Evolutionary conservation across 2,888 invertebrate genomes (phyloP).

Genomic region (Galerucella calmariensis): DNA sequence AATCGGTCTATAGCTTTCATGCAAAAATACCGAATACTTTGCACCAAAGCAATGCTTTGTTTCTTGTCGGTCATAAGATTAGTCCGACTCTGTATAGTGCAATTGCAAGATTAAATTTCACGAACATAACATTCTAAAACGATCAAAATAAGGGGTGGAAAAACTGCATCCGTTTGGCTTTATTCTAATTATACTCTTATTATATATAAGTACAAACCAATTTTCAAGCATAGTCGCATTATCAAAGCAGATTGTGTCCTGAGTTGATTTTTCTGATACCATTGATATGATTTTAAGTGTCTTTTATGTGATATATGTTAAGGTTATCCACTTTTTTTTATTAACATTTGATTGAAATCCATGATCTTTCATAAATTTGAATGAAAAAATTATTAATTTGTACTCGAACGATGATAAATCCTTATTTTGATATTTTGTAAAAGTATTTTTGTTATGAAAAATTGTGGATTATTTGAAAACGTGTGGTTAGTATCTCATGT

Average conservation of each 20-base stretch:
- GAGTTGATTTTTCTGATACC: conserved; percentile 20
- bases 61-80: too few species aligned
- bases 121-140: too few species aligned
- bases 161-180: too few species aligned
- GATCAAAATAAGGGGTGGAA: too few species aligned
- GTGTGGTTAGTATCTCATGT: background rate
- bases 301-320: conserved; percentile 44
- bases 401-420: background rate
- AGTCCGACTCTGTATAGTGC: too few species aligned
- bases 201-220: background rate
- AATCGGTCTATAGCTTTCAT: too few species aligned
- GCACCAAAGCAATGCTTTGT: too few species aligned
- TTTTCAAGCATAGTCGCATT: conserved; percentile 20
- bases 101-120: too few species aligned
- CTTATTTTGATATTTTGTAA: background rate
- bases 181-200: background rate
- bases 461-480: background rate
- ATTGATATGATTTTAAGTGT: conserved; percentile 34
- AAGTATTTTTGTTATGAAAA: background rate
- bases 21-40: too few species aligned
- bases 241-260: background rate
- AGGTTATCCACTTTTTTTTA: conserved; percentile 14
- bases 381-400: background rate
- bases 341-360: background rate
- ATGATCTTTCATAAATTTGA: background rate